phyloP scores from a whole-genome alignment of 2,797 vertebrate species.

The Cossypha caffra region DNA sequence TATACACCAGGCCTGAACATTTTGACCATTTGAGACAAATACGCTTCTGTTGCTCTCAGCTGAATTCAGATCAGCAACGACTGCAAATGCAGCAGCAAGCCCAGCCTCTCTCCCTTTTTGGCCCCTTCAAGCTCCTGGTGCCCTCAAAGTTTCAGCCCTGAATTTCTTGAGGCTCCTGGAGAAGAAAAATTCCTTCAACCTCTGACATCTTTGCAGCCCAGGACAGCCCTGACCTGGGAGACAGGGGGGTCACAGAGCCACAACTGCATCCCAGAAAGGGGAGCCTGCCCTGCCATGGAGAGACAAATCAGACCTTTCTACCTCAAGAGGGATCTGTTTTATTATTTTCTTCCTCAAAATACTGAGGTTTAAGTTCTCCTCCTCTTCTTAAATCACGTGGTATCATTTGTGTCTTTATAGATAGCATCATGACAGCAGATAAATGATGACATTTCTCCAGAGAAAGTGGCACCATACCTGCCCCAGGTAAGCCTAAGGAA shows the following conservation, averaged over 20 bases:
- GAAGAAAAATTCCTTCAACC: not conserved
- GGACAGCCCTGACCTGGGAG: not conserved
- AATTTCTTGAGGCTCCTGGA: not conserved
- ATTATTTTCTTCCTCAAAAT: not conserved
- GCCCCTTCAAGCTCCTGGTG: not conserved
- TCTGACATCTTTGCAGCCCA: not conserved
- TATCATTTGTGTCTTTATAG: rapidly evolving
- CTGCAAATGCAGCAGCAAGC: not conserved
- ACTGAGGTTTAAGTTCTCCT: not conserved
- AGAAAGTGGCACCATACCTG: not conserved
- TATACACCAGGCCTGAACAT: not conserved
- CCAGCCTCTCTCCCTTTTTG: not conserved
- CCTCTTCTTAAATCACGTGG: not conserved
- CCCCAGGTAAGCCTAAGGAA: not conserved
- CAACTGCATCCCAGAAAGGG: rapidly evolving
- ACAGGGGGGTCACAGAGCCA: not conserved
- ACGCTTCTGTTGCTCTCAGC: not conserved
- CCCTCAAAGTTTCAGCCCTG: not conserved
- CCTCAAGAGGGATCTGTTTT: not conserved
- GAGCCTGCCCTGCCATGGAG: not conserved
- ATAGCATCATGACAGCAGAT: not conserved
- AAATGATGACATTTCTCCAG: not conserved
- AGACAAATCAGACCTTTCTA: not conserved
- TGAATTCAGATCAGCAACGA: not conserved
- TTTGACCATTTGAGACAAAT: not conserved